Conservation (phyloP, 2,113 vertebrate species). For the Azemiops feae region DNA sequence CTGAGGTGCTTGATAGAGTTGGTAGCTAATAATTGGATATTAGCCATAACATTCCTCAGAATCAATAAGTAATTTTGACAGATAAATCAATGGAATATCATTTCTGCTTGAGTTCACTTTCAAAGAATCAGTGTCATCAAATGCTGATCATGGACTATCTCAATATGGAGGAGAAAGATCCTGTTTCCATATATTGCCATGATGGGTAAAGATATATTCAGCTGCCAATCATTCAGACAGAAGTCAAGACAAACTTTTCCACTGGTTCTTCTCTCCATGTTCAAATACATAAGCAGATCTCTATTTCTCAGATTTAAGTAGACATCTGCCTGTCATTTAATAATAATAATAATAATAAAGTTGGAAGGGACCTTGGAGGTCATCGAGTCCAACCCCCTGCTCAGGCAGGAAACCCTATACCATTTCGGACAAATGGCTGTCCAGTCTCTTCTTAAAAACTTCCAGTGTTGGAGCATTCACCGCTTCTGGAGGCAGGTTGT, state of each 20-base stretch:
- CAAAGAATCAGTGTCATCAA: background rate
- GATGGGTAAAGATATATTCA: background rate
- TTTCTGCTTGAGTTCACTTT: background rate
- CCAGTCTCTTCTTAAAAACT: too few relatives aligned
- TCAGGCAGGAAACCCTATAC: too few relatives aligned
- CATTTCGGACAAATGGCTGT: too few relatives aligned
- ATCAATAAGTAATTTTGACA: conserved; percentile 13
- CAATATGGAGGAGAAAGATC: background rate
- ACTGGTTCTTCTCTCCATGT: background rate
- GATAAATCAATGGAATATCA: conserved; percentile 14
- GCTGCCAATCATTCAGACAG: background rate
- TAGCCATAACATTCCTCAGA: conserved; percentile 1
- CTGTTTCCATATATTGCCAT: background rate
- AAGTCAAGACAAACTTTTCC: background rate
- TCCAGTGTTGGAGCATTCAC: too few relatives aligned
- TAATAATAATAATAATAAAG: too few relatives aligned
- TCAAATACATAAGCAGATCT: background rate
- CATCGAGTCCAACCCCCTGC: too few relatives aligned
- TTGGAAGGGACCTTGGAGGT: too few relatives aligned
- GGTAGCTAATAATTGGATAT: conserved; percentile 19
- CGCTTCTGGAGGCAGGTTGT: too few relatives aligned
- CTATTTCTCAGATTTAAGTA: background rate
- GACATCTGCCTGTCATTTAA: background rate
- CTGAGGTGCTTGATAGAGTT: conserved; percentile 2
- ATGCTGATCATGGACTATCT: background rate